Conservation (phyloP, 2,797 vertebrate species). For the Eulemur albifrons region DNA sequence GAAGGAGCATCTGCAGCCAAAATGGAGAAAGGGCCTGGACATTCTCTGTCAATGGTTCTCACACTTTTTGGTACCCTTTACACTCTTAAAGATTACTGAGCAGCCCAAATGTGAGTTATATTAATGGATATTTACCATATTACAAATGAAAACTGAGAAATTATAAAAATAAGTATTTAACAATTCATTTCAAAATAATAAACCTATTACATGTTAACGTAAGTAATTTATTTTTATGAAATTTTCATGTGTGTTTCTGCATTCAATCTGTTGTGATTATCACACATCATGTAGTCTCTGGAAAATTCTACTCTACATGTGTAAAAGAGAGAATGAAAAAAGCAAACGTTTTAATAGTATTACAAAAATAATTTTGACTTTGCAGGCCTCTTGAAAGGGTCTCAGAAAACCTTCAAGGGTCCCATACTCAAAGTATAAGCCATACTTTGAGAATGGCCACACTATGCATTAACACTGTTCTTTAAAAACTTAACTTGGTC, state of each 20-base stretch:
- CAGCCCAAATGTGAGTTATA: not conserved
- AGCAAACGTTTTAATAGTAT: not conserved
- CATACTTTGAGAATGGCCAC: not conserved
- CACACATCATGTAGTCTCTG: not conserved
- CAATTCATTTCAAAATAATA: constrained; percentile 26
- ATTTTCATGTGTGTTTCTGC: not conserved
- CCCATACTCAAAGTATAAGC: too few species aligned
- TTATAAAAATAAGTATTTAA: not conserved
- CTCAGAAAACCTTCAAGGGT: not conserved
- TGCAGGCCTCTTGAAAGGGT: not conserved
- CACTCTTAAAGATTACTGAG: not conserved
- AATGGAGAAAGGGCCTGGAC: too few species aligned
- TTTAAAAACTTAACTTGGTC: not conserved
- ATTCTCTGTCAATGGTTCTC: not conserved
- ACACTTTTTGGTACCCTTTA: not conserved
- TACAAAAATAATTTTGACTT: constrained; percentile 3
- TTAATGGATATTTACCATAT: not conserved
- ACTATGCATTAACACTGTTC: not conserved
- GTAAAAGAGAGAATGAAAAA: not conserved
- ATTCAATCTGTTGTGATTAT: not conserved
- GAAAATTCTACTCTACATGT: not conserved
- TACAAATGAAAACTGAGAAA: constrained; percentile 4
- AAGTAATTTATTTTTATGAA: not conserved
- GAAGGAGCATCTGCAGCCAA: not conserved
- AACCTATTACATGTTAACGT: not conserved